Evolutionary conservation across 2,797 vertebrate species (phyloP).

Genomic region (Rallus crepitans): DNA sequence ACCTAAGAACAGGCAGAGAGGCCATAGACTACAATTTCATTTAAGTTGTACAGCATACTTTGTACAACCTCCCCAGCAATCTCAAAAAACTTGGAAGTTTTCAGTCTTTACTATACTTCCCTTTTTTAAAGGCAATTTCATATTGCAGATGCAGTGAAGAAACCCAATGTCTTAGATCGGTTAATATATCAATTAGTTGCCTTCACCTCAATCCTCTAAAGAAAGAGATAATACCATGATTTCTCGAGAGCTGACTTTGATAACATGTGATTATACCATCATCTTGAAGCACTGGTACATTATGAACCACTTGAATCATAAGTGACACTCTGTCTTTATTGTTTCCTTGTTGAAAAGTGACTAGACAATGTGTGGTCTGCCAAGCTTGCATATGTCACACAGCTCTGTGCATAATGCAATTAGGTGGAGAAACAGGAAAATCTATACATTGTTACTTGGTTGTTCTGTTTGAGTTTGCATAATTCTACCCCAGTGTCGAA

Average conservation of each 20-base stretch:
- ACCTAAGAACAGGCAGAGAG: neutral
- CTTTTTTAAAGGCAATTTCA: neutral
- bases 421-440: neutral
- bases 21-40: neutral
- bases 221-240: neutral
- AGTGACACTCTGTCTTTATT: neutral
- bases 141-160: neutral
- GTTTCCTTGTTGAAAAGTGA: neutral
- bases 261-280: neutral
- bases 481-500: too few relatives aligned
- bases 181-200: neutral
- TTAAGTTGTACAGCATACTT: neutral
- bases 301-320: neutral
- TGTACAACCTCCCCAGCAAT: accelerated
- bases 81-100: neutral
- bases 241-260: neutral
- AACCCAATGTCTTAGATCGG: neutral
- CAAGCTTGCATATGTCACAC: neutral
- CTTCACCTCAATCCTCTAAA: neutral
- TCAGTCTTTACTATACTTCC: neutral
- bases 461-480: too few relatives aligned
- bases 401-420: neutral
- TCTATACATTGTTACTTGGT: neutral
- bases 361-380: neutral
- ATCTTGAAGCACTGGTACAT: neutral